Base-by-base conservation (phyloP, 2,888 invertebrate species). In the Cerceris rybyensis region DNA sequence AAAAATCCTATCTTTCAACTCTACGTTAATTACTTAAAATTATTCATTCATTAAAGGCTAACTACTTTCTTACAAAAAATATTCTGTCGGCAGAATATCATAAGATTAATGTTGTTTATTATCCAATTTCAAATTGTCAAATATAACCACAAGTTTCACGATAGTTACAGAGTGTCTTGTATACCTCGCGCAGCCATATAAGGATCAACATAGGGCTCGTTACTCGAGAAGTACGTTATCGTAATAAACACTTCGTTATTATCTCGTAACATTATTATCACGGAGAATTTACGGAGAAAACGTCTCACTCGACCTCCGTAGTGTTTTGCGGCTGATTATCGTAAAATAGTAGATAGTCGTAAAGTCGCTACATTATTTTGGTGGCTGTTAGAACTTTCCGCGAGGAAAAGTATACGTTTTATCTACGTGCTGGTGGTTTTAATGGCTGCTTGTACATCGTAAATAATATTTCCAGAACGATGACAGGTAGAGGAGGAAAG, bases 391-490 rank as follows among this genome's bases (percentile, higher is more conserved):
- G 50, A 9, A 69, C 39, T 64, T 61, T 55, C 50, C 59, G 28
- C 28, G 28, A 68, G 68, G 74, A 76, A 28, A 28, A 28, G 28
- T 28, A 4, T 28, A 28, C 28, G 28, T 28, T 28, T 28, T 28
- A 28, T 28, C 28, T 28, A 28, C 28, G 28, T 28, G 28, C 4
- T 28, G 28, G 28, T 4, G 28, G 28, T 28, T 28, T 28, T 28
- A 28, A 28, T 28, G 28, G 28, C 1, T 28, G 74, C 11, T 39
- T 59, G 43, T 52, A 55, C 16, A 43, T 68, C 61, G 71, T 75
- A 76, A 82, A 75, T 81, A 76, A 71, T 74, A 60, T 61, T 17
- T 46, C 54, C 16, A 46, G 7, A 9, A 54, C 49, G 63, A 50
- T 60, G 69, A 61, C 50, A 55, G 65, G 13, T 6, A 54, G 39